Percentiles rank a stretch among this genome's conserved stretches.
Conservation (phyloP, 2,797 vertebrate genomes). For the Enoplosus armatus region DNA sequence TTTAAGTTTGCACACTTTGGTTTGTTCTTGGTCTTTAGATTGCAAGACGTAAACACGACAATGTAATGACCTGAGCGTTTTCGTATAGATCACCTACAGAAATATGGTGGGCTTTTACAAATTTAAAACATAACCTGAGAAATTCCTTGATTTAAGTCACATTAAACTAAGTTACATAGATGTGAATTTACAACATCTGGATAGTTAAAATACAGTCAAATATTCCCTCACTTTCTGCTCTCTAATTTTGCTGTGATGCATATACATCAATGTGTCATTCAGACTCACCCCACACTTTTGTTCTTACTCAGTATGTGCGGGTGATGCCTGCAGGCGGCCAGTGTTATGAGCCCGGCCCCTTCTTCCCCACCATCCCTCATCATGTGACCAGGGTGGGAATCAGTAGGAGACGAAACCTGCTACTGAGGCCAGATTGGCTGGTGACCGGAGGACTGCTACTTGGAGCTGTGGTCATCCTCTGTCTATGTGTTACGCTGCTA, state of each 20-base stretch:
- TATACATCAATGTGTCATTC: not conserved
- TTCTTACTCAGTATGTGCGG: conserved; percentile 84
- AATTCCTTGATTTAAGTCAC: not conserved
- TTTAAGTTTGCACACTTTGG: not conserved
- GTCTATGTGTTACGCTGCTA: conserved; percentile 83
- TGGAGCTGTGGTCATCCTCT: conserved; percentile 84
- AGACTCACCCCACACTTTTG: not conserved
- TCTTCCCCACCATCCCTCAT: conserved; percentile 87
- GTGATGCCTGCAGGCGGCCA: conserved; percentile 88
- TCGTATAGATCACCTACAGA: not conserved
- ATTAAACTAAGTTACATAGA: not conserved
- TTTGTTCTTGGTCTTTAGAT: not conserved
- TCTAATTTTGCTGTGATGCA: not conserved
- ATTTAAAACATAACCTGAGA: not conserved
- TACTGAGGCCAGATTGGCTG: conserved; percentile 87
- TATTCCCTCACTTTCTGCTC: not conserved
- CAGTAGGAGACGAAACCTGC: conserved; percentile 75
- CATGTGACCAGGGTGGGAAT: conserved; percentile 90
- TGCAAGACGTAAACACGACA: not conserved
- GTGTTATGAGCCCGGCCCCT: conserved; percentile 90
- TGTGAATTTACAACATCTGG: not conserved
- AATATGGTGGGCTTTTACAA: not conserved
- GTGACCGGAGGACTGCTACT: conserved; percentile 81
- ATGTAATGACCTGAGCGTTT: not conserved
- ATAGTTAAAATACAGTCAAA: not conserved